phyloP scores from a whole-genome alignment of 2,888 invertebrate genomes.

The Caenorhabditis virilis region DNA sequence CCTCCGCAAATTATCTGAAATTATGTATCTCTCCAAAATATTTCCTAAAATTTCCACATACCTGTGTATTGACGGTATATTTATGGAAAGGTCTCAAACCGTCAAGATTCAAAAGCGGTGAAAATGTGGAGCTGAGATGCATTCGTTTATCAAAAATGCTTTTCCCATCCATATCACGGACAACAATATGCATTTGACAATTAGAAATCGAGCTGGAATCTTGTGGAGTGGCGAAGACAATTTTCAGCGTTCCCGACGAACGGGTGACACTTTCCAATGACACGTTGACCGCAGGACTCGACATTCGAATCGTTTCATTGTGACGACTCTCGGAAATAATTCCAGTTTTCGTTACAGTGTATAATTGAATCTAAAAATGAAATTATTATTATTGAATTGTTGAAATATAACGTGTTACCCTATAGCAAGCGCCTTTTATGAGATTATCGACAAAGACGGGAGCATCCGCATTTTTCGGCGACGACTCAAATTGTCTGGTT shows the following conservation, averaged over 20 bases:
- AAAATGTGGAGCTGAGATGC: conserved; percentile 26
- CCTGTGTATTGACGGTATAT: conserved; percentile 62
- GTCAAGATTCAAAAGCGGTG: conserved; percentile 52
- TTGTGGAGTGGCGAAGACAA: conserved; percentile 14
- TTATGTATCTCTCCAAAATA: too few species aligned
- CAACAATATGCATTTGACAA: conserved; percentile 56
- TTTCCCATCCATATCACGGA: conserved; percentile 54
- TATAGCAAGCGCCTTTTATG: conserved; percentile 62
- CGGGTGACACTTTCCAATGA: conserved; percentile 50
- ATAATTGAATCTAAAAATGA: conserved; percentile 55
- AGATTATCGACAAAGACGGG: conserved; percentile 39
- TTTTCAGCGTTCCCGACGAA: conserved; percentile 34
- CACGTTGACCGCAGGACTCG: conserved; percentile 58
- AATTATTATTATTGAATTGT: background rate
- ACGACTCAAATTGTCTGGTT: conserved; percentile 41
- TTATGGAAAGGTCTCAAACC: conserved; percentile 64
- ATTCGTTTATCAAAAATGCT: conserved; percentile 54
- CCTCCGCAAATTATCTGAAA: conserved; percentile 36
- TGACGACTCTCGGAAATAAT: conserved; percentile 63
- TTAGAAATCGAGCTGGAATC: conserved; percentile 33
- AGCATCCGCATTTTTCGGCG: conserved; percentile 34
- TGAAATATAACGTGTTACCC: conserved; percentile 31
- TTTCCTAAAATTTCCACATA: too few species aligned
- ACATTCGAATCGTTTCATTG: conserved; percentile 57
- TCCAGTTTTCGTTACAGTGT: conserved; percentile 66